phyloP scores from a whole-genome alignment of 2,113 vertebrate genomes.

The Grallaria varia region DNA sequence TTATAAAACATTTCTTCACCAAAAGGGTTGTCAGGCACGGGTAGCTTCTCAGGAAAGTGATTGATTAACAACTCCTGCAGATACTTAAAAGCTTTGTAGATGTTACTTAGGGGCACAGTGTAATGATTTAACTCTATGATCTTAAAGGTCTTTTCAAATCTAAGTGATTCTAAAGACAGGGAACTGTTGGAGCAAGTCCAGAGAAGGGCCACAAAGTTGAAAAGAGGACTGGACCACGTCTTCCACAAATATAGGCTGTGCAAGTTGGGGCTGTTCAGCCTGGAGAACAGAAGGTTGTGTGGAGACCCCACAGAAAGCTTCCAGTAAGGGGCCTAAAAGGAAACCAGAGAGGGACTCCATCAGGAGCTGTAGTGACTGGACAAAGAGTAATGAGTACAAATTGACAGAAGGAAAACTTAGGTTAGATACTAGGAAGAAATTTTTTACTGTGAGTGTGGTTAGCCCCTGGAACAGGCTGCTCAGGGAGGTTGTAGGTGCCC shows the following conservation, averaged over 20 bases:
- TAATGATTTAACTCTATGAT: not conserved
- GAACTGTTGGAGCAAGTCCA: not conserved
- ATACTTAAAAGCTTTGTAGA: not conserved
- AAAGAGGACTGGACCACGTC: not conserved
- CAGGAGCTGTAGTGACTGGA: not conserved
- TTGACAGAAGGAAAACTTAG: too few relatives aligned
- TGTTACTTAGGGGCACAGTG: not conserved
- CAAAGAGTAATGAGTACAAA: not conserved
- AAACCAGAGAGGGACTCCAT: not conserved
- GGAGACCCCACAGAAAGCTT: not conserved
- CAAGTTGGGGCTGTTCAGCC: not conserved
- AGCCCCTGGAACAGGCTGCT: not conserved
- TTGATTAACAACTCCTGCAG: not conserved
- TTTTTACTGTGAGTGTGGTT: too few relatives aligned
- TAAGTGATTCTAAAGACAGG: not conserved
- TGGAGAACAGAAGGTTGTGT: not conserved
- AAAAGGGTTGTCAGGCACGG: too few relatives aligned
- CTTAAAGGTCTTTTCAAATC: not conserved
- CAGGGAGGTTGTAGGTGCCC: not conserved
- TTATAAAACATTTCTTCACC: not conserved
- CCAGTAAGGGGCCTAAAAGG: fast-evolving
- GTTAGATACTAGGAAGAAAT: not conserved
- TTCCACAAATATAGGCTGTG: too few relatives aligned
- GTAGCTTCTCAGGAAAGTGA: not conserved
- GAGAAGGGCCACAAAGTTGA: not conserved